Evolutionary conservation across 2,113 vertebrate species (phyloP).

Genomic region (Salvelinus alpinus): DNA sequence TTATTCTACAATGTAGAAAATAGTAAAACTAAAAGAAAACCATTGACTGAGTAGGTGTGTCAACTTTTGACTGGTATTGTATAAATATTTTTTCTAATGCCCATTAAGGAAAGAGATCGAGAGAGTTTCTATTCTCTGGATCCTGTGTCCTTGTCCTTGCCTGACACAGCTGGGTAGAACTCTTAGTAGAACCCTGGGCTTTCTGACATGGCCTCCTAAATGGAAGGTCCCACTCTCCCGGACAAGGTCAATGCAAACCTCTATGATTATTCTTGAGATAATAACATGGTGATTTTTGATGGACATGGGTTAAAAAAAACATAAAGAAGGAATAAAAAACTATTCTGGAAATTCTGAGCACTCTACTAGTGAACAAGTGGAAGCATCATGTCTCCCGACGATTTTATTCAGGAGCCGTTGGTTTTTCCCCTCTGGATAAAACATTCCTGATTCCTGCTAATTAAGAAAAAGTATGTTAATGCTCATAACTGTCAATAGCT

Average conservation of each 20-base stretch:
- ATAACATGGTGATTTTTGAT: conserved; percentile 21
- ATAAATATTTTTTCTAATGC: no score
- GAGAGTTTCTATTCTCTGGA: no score
- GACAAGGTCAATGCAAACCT: conserved; percentile 9
- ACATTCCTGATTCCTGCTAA: background rate
- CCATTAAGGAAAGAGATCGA: no score
- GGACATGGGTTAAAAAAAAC: background rate
- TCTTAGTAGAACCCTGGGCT: background rate
- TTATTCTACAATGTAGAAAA: no score
- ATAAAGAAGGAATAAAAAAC: background rate
- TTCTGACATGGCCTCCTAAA: background rate
- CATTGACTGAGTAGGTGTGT: no score
- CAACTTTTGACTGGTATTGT: no score
- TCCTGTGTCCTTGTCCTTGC: background rate
- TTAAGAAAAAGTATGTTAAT: conserved; percentile 31
- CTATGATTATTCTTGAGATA: conserved; percentile 46
- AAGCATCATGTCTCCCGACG: background rate
- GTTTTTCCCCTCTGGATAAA: background rate
- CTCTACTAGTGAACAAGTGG: no score
- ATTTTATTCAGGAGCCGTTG: background rate
- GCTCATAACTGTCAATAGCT: background rate
- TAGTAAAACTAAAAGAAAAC: no score
- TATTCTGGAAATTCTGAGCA: background rate
- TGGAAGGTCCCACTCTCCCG: background rate
- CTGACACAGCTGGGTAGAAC: no score